phyloP scores from a whole-genome alignment of 2,888 invertebrate species.

The Aproaerema taeniolella region DNA sequence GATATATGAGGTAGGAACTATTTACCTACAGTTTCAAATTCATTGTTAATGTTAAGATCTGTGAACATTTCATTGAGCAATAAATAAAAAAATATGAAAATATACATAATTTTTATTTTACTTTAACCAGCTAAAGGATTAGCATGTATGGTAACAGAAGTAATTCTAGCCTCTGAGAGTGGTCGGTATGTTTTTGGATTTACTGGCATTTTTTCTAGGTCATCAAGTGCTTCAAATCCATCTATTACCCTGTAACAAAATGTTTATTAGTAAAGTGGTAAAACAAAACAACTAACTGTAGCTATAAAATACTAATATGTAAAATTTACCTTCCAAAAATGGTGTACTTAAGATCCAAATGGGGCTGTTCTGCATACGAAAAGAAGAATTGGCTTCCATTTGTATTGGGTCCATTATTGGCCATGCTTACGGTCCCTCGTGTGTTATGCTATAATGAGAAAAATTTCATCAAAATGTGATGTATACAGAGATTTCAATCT shows the following conservation, averaged over 20 bases:
- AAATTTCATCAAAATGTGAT: too few species aligned
- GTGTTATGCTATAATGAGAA: slow-evolving; percentile 81
- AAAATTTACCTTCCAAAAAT: slow-evolving; percentile 97
- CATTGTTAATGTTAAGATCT: neutral
- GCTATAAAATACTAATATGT: too few species aligned
- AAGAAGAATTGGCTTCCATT: slow-evolving; percentile 99
- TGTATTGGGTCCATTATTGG: slow-evolving; percentile 98
- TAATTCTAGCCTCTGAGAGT: slow-evolving; percentile 90
- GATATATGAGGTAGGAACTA: too few species aligned
- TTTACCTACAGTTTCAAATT: slow-evolving; percentile 4
- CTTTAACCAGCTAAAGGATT: slow-evolving; percentile 95
- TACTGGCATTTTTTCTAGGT: slow-evolving; percentile 95
- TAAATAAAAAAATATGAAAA: neutral
- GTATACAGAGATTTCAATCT: too few species aligned
- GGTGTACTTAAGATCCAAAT: slow-evolving; percentile 98
- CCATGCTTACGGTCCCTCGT: slow-evolving; percentile 96
- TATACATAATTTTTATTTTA: neutral
- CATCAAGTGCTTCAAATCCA: slow-evolving; percentile 96
- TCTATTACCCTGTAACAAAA: slow-evolving; percentile 91
- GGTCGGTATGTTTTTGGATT: slow-evolving; percentile 96
- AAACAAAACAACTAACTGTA: too few species aligned
- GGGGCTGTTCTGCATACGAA: slow-evolving; percentile 94
- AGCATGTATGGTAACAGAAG: slow-evolving; percentile 96
- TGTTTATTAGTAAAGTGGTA: neutral
- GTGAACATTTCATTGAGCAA: neutral